Base-by-base conservation (phyloP, 2,113 vertebrate species). In the Ameiurus melas region DNA sequence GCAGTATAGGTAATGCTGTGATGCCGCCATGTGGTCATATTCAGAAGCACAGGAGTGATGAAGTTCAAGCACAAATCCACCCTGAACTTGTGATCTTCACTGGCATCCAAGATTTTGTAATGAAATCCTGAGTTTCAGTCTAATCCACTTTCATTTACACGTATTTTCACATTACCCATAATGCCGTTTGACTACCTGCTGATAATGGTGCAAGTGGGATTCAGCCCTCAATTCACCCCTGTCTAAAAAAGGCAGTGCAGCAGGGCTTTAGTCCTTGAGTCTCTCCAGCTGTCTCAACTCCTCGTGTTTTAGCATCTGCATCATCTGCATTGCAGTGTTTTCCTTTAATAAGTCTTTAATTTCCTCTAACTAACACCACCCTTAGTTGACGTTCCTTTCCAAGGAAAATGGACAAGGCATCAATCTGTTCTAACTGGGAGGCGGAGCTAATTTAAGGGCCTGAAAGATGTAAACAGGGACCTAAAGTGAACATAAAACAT, bases 1-100 rank as follows among this genome's bases (percentile, higher is more conserved):
- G 33, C 0, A 1, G 3, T 78, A 70, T 58, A 53, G 30, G 6
- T 57, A 66, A 53, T 70, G 14, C 60, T 6, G 25, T 87, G 13
- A 43, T 68, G 83, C 85, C 90, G 83, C 68, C 83, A 30, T 66
- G 75, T 89, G 87, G 87, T 16, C 16, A 27, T 55, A 33, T 36
- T 75, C 6, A 81, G 5, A 55, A 73, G 17, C 33, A 82, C 78
- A 85, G 22, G 3, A 47, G 60, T n/a, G 20, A 20, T 39, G 5
- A 47, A 53, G 27, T 79, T 57, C 9, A 33, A 33, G n/a, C 16
- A 79, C 78, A 80, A 80, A 30, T 53, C 78, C 78, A 57, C n/a
- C 4, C 16, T 55, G 53, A 80, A 9, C 6, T 17, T 57, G 51
- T 33, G n/a, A 30, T 57, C 51, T 57, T 53, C 10, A 25, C 16